phyloP scores from a whole-genome alignment of 2,888 invertebrate species.

The Tortrix viridana region DNA sequence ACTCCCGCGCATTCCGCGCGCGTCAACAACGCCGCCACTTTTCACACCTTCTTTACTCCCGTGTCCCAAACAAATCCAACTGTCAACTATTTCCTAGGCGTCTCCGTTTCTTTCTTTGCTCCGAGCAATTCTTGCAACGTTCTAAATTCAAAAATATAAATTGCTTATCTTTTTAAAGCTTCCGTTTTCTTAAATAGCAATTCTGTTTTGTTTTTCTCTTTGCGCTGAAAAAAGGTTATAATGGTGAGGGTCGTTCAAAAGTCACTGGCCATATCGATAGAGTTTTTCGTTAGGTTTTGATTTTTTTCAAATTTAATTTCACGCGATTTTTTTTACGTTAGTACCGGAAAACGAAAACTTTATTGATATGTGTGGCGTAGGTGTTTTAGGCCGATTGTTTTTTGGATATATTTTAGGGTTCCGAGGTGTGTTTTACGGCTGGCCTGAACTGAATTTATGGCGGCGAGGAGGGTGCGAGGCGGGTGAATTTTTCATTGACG shows the following conservation, averaged over 20 bases:
- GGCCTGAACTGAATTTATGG: constrained; percentile 18
- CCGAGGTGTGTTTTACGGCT: constrained; percentile 16
- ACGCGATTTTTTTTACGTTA: background rate
- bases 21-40: constrained; percentile 75
- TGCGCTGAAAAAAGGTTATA: constrained; percentile 22
- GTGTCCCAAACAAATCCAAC: constrained; percentile 39
- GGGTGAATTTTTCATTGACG: constrained; percentile 20
- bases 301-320: constrained; percentile 7
- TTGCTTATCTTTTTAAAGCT: constrained; percentile 34
- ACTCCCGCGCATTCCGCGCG: constrained; percentile 81
- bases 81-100: constrained; percentile 4
- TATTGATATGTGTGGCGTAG: constrained; percentile 17
- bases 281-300: constrained; percentile 23
- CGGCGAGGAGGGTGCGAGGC: constrained; percentile 17
- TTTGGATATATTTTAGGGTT: constrained; percentile 21
- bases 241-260: constrained; percentile 5
- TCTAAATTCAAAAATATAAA: constrained; percentile 26
- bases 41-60: constrained; percentile 63
- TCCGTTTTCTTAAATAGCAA: constrained; percentile 24
- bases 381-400: constrained; percentile 16
- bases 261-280: constrained; percentile 19
- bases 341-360: constrained; percentile 22
- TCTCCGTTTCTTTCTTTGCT: constrained; percentile 7
- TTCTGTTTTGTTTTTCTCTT: constrained; percentile 28
- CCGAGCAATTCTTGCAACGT: constrained; percentile 3